These are phyloP conservation scores for Herpetotheres cachinnans DNA, from an alignment of 2,113 vertebrate species.

Conservation along the genomic window DNA sequence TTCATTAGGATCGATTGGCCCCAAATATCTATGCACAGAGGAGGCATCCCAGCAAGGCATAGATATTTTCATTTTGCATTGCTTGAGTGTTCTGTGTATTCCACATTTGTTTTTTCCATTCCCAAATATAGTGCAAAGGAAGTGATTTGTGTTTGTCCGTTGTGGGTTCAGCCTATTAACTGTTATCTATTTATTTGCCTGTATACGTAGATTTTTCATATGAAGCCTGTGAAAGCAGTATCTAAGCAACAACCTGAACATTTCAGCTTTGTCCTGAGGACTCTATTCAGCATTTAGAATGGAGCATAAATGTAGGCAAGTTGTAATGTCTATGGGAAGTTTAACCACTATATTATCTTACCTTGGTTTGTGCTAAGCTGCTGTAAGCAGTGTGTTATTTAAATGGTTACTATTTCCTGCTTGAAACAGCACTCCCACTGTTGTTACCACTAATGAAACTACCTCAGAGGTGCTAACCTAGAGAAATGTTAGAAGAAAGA, in stretches of 20 bases:
- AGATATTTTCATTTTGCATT: background rate
- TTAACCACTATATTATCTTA: background rate
- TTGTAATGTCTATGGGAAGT: background rate
- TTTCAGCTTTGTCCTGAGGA: conserved; percentile 42
- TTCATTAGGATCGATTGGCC: background rate
- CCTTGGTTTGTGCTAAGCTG: background rate
- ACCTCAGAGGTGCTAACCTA: background rate
- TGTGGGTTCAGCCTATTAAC: background rate
- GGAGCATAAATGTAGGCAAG: background rate
- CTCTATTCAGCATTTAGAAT: conserved; percentile 6
- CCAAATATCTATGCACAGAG: background rate
- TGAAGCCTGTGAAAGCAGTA: conserved; percentile 34
- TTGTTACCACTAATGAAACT: background rate
- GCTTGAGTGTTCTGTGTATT: background rate
- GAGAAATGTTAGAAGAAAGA: background rate
- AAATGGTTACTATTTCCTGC: background rate
- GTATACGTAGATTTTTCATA: background rate
- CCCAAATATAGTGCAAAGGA: background rate
- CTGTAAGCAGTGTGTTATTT: background rate
- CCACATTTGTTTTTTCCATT: background rate
- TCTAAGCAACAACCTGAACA: conserved; percentile 51
- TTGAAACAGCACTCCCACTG: background rate
- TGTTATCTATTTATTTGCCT: conserved; percentile 12
- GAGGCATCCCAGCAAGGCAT: background rate
- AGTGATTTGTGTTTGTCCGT: background rate